Evolutionary conservation across 2,888 invertebrate species (phyloP).

Genomic region (Petrophora chlorosata): DNA sequence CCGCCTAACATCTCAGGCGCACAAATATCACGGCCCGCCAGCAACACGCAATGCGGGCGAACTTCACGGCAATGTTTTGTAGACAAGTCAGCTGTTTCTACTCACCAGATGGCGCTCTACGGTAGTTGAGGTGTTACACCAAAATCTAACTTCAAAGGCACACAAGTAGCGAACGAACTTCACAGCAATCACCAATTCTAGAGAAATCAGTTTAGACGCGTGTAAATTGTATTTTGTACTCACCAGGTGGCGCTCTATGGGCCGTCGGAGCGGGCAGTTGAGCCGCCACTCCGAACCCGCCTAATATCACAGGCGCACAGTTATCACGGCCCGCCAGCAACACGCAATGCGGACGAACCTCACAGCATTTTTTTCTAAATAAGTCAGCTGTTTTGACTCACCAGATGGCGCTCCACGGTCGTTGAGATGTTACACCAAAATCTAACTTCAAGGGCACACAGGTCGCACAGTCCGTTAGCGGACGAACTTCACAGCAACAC

Average conservation of each 20-base stretch:
- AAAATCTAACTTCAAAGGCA: no score
- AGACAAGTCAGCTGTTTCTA: no score
- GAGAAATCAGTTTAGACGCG: no score
- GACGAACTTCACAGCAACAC: no score
- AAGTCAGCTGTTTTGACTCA: no score
- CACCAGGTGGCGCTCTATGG: conserved; percentile 62
- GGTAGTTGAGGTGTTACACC: background rate
- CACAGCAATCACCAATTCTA: no score
- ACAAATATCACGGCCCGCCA: conserved; percentile 98
- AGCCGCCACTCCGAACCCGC: conserved; percentile 98
- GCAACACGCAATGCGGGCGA: conserved; percentile 95
- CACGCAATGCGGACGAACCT: conserved; percentile 98
- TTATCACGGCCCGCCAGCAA: conserved; percentile 98
- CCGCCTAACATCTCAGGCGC: conserved; percentile 99
- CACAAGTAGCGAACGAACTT: no score
- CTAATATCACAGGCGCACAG: conserved; percentile 99
- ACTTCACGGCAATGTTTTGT: no score
- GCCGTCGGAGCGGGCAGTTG: conserved; percentile 91
- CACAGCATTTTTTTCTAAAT: no score
- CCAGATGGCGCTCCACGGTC: conserved; percentile 4
- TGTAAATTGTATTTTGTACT: no score
- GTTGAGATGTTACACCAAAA: background rate
- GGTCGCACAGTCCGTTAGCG: no score
- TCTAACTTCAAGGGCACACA: no score
- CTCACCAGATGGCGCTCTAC: conserved; percentile 12